phyloP scores from a whole-genome alignment of 1,140 invertebrate genomes.

The Phthorimaea operculella region DNA sequence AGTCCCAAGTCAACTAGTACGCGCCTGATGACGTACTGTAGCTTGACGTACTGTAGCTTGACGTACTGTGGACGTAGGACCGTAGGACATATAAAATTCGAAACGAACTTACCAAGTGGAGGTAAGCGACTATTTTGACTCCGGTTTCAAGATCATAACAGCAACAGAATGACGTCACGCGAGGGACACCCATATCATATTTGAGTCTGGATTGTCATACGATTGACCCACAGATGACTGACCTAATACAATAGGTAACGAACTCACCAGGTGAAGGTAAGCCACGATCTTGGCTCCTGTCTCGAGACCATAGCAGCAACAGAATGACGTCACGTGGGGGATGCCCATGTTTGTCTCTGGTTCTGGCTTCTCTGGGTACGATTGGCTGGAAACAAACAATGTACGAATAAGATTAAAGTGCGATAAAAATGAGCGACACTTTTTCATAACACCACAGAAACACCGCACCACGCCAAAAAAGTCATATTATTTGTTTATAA shows the following conservation, averaged over 20 bases:
- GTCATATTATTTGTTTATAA: too few species aligned
- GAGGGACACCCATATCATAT: slow-evolving; percentile 54
- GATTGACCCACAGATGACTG: too few species aligned
- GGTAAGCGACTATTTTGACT: slow-evolving; percentile 29
- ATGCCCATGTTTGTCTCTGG: slow-evolving; percentile 29
- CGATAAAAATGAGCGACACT: too few species aligned
- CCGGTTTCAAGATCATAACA: slow-evolving; percentile 46
- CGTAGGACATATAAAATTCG: too few species aligned
- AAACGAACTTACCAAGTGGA: slow-evolving; percentile 41
- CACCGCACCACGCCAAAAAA: too few species aligned
- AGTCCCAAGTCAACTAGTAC: too few species aligned
- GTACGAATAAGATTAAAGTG: too few species aligned
- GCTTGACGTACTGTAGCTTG: too few species aligned
- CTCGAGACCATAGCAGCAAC: slow-evolving; percentile 49
- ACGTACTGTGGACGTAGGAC: too few species aligned
- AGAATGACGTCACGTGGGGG: slow-evolving; percentile 48
- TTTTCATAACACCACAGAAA: too few species aligned
- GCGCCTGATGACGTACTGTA: too few species aligned
- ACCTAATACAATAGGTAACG: background rate
- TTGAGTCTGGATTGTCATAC: too few species aligned
- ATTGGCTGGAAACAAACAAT: background rate
- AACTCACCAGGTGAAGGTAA: slow-evolving; percentile 40
- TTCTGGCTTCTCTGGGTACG: background rate
- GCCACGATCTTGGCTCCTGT: slow-evolving; percentile 36
- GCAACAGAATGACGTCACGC: slow-evolving; percentile 49